Base-by-base conservation (phyloP, 2,888 invertebrate species). In the Amblyjoppa proteus region DNA sequence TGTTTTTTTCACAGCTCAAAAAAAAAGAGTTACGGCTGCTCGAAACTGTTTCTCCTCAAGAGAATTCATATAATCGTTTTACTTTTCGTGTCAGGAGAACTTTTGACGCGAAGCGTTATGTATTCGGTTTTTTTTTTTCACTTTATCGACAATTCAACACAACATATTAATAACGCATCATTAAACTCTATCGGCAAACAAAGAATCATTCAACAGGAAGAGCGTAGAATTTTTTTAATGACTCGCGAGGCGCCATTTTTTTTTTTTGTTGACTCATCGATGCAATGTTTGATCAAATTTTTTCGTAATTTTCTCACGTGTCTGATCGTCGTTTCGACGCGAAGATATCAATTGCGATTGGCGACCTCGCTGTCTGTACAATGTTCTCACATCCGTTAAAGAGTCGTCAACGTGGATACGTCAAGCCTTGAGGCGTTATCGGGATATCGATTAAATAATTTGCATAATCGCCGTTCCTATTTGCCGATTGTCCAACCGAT, bases 391-490 rank as follows among this genome's bases (percentile, higher is more conserved):
- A 31, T 51, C 49, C 75, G 51, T 79, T 75, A 61, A 49, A 53
- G 49, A 53, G 20, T 16, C 70, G 61, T 70, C 56, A 61, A 58
- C 28, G 51, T 49, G 58, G n/a, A 31, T 31, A 20, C 51, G 53
- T 45, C 20, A 38, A 20, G 3, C 51, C 64, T 34, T 16, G 31
- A 31, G 34, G 31, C 13, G 51, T 81, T 81, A 81, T 81, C 73
- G 38, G 25, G 31, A 49, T 41, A 45, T 61, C 84, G 66, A 73
- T 81, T 81, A 69, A 81, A 77, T 69, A 66, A 81, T 84, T 73
- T 58, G 45, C 76, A 80, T 76, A 71, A 73, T 84, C 49, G 68
- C 68, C 73, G 41, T 64, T 56, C 13, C 34, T 64, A 76, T 81
- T 73, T 77, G 38, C 28, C n/a, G 76, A 76, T 38, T 64, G 70